Conservation (phyloP, 2,888 invertebrate genomes). For the Coleophora flavipennella region DNA sequence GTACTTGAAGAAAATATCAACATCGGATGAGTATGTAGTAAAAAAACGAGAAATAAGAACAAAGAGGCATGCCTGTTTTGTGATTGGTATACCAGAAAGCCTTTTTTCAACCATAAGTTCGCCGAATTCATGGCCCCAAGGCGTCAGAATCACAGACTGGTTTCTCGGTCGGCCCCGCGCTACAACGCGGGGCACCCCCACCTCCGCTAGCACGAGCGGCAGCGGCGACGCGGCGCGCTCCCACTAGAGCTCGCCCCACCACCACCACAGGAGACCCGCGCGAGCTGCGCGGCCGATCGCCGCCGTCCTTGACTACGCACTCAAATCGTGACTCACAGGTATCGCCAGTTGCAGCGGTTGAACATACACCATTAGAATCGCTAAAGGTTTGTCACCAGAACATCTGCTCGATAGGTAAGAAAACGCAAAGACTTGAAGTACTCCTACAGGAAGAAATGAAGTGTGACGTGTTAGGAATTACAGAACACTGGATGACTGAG, state of each 20-base stretch:
- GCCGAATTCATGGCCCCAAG: constrained; percentile 4
- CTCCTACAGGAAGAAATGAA: neutral
- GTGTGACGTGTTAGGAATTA: neutral
- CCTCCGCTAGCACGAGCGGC: neutral
- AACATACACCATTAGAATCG: no score
- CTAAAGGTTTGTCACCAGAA: neutral
- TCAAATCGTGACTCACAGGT: no score
- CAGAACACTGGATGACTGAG: neutral
- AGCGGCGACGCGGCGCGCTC: neutral
- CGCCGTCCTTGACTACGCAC: neutral
- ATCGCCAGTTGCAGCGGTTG: no score
- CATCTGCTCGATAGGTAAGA: neutral
- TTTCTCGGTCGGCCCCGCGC: neutral
- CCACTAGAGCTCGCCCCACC: no score
- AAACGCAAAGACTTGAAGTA: neutral
- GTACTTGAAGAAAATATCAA: neutral
- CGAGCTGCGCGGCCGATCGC: neutral
- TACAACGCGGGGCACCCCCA: neutral
- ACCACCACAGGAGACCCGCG: neutral
- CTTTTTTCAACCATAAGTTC: neutral
- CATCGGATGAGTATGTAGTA: neutral
- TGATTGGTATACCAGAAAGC: constrained; percentile 3
- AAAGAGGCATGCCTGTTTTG: constrained; percentile 1
- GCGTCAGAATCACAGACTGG: neutral
- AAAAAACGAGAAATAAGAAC: constrained; percentile 1